Evolutionary conservation across 2,797 vertebrate genomes (phyloP), one percentile per base, ranked within the genome.

Genomic region (Acanthiza pusilla): DNA sequence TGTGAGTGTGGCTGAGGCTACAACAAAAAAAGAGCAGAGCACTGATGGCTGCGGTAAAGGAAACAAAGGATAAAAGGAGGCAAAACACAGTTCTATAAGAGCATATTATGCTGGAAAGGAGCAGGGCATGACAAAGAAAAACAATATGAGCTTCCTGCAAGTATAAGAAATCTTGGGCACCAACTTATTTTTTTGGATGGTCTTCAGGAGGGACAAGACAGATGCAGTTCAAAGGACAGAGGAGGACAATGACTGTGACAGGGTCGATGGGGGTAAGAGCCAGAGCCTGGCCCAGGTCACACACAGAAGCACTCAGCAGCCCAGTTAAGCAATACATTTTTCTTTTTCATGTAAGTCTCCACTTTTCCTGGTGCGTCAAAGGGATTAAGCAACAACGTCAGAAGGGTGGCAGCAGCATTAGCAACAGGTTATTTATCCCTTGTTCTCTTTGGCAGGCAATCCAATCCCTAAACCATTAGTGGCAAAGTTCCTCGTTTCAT

Each of bases 301-400:
- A 61, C 67, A 70, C 15, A 68, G 51, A 57, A 54, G 43, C 54
- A 72, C 20, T 78, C 66, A 42, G 54, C 48, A 94, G 43, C 20
- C 30, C 45, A 75, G 51, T 72, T 66, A 88, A 72, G 61, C 38
- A 85, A 54, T 9, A 58, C 7, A 16, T 19, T 72, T 85, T 83
- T 78, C 43, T 70, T 90, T 89, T 77, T 61, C 68, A 72, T 55
- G 1, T 45, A 77, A 81, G 62, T 57, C 63, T 90, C 34, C 61
- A 51, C 70, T 86, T 61, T 94, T 85, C 90, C 90, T 83, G 80
- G 74, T 96, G 94, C 91, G 88, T 94, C 94, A 95, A 85, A 91
- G 85, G 85, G 90, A 95, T 96, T 96, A 97, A 93, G 50, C 43
- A 94, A 94, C 71, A 70, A 92, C 89, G 84, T 97, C 95, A 96